Base-by-base conservation (phyloP, 1,140 invertebrate species). In the Lasioglossum baleicum region DNA sequence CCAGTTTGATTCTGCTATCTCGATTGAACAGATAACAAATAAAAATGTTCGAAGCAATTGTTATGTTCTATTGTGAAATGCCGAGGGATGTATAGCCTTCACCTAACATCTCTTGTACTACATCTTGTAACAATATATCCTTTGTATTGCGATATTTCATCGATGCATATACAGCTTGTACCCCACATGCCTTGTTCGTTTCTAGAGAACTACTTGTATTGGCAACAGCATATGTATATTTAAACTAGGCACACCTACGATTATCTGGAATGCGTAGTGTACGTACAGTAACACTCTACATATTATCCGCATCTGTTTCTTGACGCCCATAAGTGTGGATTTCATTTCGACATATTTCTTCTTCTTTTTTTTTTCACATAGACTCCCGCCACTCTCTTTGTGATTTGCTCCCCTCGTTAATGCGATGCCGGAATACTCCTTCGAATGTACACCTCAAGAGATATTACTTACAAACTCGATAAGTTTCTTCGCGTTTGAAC, bases 251-350 rank as follows among this genome's bases (percentile, higher is more conserved):
- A 80, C 64, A 80, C 64, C 42, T 81, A 85, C 48, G 69, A 82
- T 51, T 74, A 84, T 63, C 48, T 82, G 83, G 84, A 85, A 85
- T 85, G 84, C 71, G 40, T 85, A 85, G 83, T 79, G n/a, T 77
- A 84, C 65, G 69, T 84, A 85, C 53, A 67, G 81, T 56, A 13
- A 81, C 69, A 76, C 48, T 78, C 69, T 82, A 83, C 83, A 53
- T 17, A 31, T 61, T 85, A 53, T 31, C 71, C 82, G 48, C 64
- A 58, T 70, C 63, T 82, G 53, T 69, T 58, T 74, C 65, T 77
- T 78, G 44, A 56, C 61, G 53, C 67, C 76, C 78, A 77, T 84
- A 77, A 75, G 42, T 84, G 82, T 78, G 64, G 56, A 81, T 72
- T 78, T 64, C 40, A 17, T 77, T 78, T 53, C 58, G 75, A 79